Percentiles rank a stretch among this genome's conserved stretches.
phyloP scores from a whole-genome alignment of 2,113 vertebrate species.

The Myotis davidii region DNA sequence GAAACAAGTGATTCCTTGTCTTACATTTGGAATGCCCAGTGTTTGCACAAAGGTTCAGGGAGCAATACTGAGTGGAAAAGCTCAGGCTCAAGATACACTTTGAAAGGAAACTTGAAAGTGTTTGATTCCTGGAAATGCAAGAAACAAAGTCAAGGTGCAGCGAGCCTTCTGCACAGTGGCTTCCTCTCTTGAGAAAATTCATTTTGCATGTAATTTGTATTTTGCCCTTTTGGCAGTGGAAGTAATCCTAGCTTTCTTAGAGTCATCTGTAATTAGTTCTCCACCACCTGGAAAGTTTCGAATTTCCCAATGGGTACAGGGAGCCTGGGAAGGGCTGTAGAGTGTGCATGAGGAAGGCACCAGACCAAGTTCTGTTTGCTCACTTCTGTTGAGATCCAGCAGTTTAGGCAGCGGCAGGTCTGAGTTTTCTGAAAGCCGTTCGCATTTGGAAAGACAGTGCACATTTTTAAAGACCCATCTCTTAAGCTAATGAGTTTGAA shows the following conservation, averaged over 20 bases:
- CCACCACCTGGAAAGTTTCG: not conserved
- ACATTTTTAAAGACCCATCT: constrained; percentile 29
- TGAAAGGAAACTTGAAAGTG: not conserved
- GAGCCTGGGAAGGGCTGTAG: not conserved
- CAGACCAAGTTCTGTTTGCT: not conserved
- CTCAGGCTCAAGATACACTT: not conserved
- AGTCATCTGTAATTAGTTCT: not conserved
- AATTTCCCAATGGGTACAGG: not conserved
- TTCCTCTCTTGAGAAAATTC: not conserved
- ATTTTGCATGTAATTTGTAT: not conserved
- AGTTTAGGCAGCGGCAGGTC: not conserved
- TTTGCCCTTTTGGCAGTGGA: constrained; percentile 27
- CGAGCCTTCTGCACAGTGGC: not conserved
- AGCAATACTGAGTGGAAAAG: not conserved
- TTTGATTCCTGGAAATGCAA: not conserved
- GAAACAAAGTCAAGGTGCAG: not conserved
- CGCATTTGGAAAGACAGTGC: not conserved
- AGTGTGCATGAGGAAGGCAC: not conserved
- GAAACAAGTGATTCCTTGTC: not conserved
- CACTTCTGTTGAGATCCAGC: not conserved
- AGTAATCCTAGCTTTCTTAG: not conserved
- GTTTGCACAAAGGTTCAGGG: not conserved
- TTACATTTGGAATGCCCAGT: not conserved
- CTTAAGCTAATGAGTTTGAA: constrained; percentile 40
- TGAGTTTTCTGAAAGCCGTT: constrained; percentile 29